Evolutionary conservation across 2,797 vertebrate genomes (phyloP).

Genomic region (Syncerus caffer): DNA sequence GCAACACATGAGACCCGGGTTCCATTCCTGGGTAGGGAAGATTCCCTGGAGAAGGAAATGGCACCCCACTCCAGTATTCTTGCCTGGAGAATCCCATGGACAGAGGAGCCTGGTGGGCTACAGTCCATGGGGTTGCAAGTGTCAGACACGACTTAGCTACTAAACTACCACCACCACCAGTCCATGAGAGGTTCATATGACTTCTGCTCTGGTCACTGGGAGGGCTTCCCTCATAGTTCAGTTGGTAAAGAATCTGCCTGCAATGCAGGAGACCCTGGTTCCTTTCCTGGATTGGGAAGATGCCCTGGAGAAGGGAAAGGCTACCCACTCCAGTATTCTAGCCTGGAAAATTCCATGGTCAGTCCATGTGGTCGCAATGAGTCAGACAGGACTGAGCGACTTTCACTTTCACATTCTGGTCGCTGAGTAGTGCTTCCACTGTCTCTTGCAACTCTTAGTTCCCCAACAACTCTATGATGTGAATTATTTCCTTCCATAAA

Average conservation of each 20-base stretch:
- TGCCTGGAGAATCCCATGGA: background rate
- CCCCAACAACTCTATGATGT: background rate
- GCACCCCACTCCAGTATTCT: background rate
- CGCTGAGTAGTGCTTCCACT: background rate
- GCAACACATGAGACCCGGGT: background rate
- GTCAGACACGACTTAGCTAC: accelerated
- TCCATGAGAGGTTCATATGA: background rate
- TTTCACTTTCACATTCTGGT: background rate
- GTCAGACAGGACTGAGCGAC: background rate
- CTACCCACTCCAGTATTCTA: background rate
- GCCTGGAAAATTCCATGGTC: background rate
- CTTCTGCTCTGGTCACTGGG: background rate
- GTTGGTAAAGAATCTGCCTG: background rate
- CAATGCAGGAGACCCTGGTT: background rate
- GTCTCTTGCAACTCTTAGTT: too few relatives aligned
- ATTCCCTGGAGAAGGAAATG: background rate
- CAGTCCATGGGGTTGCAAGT: background rate
- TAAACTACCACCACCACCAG: background rate
- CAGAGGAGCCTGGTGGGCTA: background rate
- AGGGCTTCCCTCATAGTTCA: background rate
- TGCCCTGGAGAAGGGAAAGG: background rate
- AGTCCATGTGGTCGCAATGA: background rate
- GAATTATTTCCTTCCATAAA: background rate
- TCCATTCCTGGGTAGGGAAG: background rate
- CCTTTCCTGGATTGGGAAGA: background rate